Evolutionary conservation across 2,113 vertebrate genomes (phyloP).

Genomic region (Pterocles burchelli): DNA sequence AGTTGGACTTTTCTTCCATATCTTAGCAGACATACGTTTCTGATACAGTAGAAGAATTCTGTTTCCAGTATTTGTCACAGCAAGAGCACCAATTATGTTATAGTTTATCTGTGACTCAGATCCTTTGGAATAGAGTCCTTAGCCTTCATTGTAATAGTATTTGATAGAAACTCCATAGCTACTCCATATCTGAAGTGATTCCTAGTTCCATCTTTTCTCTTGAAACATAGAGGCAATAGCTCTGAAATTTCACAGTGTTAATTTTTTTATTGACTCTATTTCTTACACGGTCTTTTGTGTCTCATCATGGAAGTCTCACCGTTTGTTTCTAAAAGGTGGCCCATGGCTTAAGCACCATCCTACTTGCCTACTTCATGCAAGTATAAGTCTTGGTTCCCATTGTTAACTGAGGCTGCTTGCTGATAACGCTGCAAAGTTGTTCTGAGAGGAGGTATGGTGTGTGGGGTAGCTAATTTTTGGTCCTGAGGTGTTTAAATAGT

Average conservation of each 20-base stretch:
- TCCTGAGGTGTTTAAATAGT: background rate
- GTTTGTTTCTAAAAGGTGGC: background rate
- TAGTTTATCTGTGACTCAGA: background rate
- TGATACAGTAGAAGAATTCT: background rate
- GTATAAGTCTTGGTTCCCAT: background rate
- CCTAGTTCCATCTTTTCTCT: background rate
- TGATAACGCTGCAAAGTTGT: background rate
- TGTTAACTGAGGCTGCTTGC: background rate
- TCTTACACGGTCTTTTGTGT: background rate
- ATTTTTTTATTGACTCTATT: background rate
- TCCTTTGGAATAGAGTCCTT: background rate
- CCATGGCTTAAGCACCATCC: background rate
- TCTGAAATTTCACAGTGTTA: background rate
- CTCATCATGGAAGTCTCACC: background rate
- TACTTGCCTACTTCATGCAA: background rate
- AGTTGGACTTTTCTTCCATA: background rate
- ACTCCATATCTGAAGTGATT: background rate
- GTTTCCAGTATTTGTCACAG: background rate
- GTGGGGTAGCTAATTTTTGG: background rate
- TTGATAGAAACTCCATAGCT: background rate
- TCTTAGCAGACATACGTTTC: background rate
- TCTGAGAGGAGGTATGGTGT: background rate
- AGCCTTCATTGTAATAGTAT: background rate
- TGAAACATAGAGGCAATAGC: background rate
- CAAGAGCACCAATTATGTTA: background rate